phyloP scores from a whole-genome alignment of 2,888 invertebrate genomes.

The Diarsia rubi region DNA sequence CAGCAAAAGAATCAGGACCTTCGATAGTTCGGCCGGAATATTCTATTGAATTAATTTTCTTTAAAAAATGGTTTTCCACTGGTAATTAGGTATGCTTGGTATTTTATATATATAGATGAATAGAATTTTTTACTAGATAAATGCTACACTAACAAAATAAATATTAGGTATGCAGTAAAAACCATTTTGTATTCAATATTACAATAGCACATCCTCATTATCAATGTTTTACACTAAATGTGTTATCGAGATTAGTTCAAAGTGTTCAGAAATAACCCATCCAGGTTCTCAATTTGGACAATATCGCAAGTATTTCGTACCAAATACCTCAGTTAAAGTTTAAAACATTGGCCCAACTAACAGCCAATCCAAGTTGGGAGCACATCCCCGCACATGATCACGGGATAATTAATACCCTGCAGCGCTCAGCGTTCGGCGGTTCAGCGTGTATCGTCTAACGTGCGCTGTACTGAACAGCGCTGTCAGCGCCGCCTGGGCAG shows the following conservation, averaged over 20 bases:
- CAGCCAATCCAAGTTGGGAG: slow-evolving; percentile 55
- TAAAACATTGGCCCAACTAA: slow-evolving; percentile 43
- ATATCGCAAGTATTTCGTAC: background rate
- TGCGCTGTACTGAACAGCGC: slow-evolving; percentile 28
- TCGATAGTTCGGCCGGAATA: slow-evolving; percentile 37
- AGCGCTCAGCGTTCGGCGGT: slow-evolving; percentile 41
- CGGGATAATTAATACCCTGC: slow-evolving; percentile 47
- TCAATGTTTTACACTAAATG: background rate
- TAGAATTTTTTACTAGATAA: background rate
- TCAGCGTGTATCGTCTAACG: slow-evolving; percentile 24
- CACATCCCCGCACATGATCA: slow-evolving; percentile 42
- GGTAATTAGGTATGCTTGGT: slow-evolving; percentile 9
- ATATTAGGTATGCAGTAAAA: background rate
- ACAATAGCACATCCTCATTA: too few relatives aligned
- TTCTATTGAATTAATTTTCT: slow-evolving; percentile 35
- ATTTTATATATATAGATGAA: slow-evolving; percentile 23
- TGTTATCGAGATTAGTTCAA: background rate
- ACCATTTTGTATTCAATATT: too few relatives aligned
- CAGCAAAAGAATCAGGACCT: slow-evolving; percentile 58
- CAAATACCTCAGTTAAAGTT: slow-evolving; percentile 24
- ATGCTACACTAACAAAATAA: background rate
- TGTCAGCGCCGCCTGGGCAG: slow-evolving; percentile 28
- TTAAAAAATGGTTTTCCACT: background rate
- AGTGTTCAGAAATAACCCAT: background rate
- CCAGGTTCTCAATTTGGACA: background rate